These are phyloP conservation scores for Muschampia plurimacula DNA, from an alignment of 2,888 invertebrate species.

Conservation along the genomic window DNA sequence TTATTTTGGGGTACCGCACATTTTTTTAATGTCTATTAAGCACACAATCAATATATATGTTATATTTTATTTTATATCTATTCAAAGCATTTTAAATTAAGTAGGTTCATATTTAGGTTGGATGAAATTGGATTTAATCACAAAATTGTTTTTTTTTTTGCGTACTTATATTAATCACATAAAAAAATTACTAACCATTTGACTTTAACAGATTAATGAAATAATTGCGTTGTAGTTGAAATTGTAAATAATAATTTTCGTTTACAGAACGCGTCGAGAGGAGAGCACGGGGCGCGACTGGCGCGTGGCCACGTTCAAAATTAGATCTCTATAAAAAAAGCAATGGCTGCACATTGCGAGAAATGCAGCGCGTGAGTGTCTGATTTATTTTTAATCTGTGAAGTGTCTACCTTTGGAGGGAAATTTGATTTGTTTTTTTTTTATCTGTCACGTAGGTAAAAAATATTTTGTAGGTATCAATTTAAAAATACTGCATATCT, in stretches of 20 bases:
- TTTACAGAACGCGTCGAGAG: constrained; percentile 61
- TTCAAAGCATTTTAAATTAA: background rate
- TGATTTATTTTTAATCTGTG: constrained; percentile 60
- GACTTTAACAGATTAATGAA: constrained; percentile 43
- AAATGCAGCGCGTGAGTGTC: constrained; percentile 73
- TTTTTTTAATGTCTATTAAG: background rate
- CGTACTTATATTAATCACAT: no score
- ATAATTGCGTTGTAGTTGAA: constrained; percentile 54
- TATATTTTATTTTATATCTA: background rate
- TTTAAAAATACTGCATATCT: background rate
- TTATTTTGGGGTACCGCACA: background rate
- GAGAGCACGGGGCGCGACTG: constrained; percentile 74
- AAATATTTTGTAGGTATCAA: background rate
- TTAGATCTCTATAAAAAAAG: constrained; percentile 75
- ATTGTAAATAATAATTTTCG: constrained; percentile 16
- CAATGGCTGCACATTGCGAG: constrained; percentile 74
- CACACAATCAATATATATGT: no score
- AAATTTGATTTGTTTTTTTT: constrained; percentile 28
- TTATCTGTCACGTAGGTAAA: background rate
- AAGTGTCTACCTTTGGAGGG: constrained; percentile 34
- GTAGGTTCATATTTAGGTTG: background rate
- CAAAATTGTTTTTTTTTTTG: background rate
- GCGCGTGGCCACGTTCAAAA: constrained; percentile 80
- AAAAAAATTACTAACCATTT: background rate
- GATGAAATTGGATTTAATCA: background rate